Percentiles rank a stretch among this genome's conserved stretches.
phyloP scores from a whole-genome alignment of 2,113 vertebrate species.

The Caretta caretta region DNA sequence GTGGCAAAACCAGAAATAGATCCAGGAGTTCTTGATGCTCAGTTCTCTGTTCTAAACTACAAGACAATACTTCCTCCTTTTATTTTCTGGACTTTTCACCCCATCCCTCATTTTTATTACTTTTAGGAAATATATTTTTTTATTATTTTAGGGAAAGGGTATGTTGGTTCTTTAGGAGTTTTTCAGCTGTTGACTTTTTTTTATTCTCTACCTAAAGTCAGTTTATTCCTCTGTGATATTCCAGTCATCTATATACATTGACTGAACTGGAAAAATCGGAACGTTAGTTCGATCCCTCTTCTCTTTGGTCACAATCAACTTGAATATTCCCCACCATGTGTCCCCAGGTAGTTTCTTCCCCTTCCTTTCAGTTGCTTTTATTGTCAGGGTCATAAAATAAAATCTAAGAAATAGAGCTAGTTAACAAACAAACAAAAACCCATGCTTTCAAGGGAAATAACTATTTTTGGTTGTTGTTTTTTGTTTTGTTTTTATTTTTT shows the following conservation, averaged over 20 bases:
- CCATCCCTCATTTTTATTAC: not conserved
- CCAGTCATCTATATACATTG: not conserved
- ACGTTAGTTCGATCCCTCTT: not conserved
- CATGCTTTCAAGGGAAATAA: not conserved
- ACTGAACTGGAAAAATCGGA: not conserved
- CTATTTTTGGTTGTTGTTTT: not conserved
- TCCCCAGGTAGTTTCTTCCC: not conserved
- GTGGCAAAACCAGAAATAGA: not conserved
- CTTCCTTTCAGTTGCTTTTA: not conserved
- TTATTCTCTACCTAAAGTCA: not conserved
- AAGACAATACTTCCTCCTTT: not conserved
- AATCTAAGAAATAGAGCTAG: not conserved
- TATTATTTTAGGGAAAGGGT: not conserved
- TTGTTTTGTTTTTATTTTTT: not conserved
- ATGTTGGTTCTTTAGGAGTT: not conserved
- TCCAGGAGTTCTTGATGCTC: not conserved
- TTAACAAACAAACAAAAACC: not conserved
- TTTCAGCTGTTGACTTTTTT: not conserved
- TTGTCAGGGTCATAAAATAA: not conserved
- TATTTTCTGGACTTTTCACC: not conserved
- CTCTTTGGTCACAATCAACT: not conserved
- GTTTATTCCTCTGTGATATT: not conserved
- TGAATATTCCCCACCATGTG: not conserved
- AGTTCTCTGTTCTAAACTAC: not conserved
- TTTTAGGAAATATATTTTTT: not conserved